Base-by-base conservation (phyloP, 2,113 vertebrate species). In the Addax nasomaculatus region DNA sequence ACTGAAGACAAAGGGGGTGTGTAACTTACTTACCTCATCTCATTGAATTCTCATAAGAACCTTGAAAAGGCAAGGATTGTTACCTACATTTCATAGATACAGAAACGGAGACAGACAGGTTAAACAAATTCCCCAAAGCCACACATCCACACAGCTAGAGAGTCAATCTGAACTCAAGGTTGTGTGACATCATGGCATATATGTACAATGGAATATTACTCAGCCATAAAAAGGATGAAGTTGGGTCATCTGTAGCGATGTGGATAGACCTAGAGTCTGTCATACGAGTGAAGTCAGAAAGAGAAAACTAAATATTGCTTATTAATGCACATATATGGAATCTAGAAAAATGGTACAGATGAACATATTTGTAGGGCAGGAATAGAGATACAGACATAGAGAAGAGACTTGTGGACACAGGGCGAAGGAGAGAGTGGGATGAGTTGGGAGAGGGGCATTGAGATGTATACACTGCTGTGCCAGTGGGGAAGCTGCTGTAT, bases 81-180 rank as follows among this genome's bases (percentile, higher is more conserved):
- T 9, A 33, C n/a, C 1, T 30, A 23, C 4, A 15, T 11, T 29
- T 60, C 57, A 30, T 19, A 14, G 39, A 47, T n/a, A 45, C 51
- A 84, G 92, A 96, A 93, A 70, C 49, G 2, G 39, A 60, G 45
- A 43, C 45, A 90, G 85, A 90, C n/a, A 86, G 7, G 30, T 29
- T 47, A 2, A 33, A 1, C 21, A 17, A 25, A 25, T 33, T 67
- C 39, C 8, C 62, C 60, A 60, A 79, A 70, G 92, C 12, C 57
- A 47, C 73, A 25, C 36, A 13, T 73, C 36, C 6, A 25, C 67
- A 96, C 29, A 90, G 47, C 62, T 55, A 9, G 39, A 27, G 78
- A 43, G 19, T 33, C 0, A 1, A 47, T 16, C 57, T 45, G 64
- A 84, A 79, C 53, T 88, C 29, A 62, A 64, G n/a, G 67, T 3